Evolutionary conservation across 2,113 vertebrate genomes (phyloP).

Genomic region (Leptobrachium leishanense): DNA sequence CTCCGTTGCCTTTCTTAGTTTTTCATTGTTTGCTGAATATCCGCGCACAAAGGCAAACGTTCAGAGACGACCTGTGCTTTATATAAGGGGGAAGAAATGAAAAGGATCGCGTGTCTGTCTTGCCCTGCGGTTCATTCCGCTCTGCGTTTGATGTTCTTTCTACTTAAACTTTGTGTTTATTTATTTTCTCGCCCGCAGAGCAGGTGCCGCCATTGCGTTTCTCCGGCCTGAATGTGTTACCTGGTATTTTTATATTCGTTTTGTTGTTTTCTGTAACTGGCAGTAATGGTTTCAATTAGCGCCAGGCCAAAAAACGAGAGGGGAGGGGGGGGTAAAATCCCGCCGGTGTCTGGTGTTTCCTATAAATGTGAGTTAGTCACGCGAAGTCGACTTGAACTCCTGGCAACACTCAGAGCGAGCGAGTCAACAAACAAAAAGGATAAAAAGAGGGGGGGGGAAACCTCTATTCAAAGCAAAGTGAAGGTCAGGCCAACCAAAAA

Average conservation of each 20-base stretch:
- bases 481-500: slow-evolving; percentile 51
- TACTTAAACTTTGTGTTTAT: neutral
- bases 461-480: slow-evolving; percentile 47
- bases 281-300: slow-evolving; percentile 42
- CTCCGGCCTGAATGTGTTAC: neutral
- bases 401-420: slow-evolving; percentile 37
- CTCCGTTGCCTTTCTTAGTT: too few species aligned
- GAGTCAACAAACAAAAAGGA: slow-evolving; percentile 35
- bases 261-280: slow-evolving; percentile 27
- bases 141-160: slow-evolving; percentile 24
- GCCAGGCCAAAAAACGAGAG: slow-evolving; percentile 14
- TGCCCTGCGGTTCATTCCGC: neutral
- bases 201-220: too few species aligned
- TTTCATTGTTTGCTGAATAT: too few species aligned
- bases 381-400: slow-evolving; percentile 51
- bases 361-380: slow-evolving; percentile 54
- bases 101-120: slow-evolving; percentile 12
- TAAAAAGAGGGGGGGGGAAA: slow-evolving; percentile 7
- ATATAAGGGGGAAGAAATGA: neutral
- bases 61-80: neutral
- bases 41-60: too few species aligned
- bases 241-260: neutral
- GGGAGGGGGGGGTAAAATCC: too few species aligned
- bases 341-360: slow-evolving; percentile 44
- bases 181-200: too few species aligned